phyloP scores from a whole-genome alignment of 2,797 vertebrate species.

The Dryobates pubescens region DNA sequence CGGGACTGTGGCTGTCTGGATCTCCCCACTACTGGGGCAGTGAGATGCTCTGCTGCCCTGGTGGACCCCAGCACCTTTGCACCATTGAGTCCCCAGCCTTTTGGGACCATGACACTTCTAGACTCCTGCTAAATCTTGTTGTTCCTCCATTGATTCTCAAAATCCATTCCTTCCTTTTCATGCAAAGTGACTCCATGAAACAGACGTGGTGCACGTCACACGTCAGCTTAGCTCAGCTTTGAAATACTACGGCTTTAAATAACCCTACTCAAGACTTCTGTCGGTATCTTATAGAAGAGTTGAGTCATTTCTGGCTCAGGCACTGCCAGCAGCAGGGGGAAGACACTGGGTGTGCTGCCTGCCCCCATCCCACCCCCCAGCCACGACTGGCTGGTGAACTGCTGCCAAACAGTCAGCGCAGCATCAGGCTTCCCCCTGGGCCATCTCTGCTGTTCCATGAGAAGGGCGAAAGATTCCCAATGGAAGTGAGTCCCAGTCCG shows the following conservation, averaged over 20 bases:
- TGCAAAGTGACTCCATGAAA: not conserved
- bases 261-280: accelerated
- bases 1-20: not conserved
- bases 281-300: accelerated
- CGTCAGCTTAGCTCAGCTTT: not conserved
- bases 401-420: accelerated
- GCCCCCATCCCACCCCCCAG: not conserved
- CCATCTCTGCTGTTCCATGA: not conserved
- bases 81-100: accelerated
- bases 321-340: not conserved
- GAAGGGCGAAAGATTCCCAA: not conserved
- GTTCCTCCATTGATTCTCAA: not conserved
- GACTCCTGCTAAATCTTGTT: not conserved
- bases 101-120: not conserved
- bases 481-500: accelerated
- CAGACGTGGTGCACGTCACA: not conserved
- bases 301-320: not conserved
- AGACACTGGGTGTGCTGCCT: not conserved
- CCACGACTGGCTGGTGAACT: not conserved
- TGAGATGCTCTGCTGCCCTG: not conserved
- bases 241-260: not conserved
- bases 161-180: not conserved
- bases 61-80: too few species aligned
- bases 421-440: accelerated
- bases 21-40: not conserved